Evolutionary conservation across 2,888 invertebrate species (phyloP).

Genomic region (Acanthoscelides obtectus): DNA sequence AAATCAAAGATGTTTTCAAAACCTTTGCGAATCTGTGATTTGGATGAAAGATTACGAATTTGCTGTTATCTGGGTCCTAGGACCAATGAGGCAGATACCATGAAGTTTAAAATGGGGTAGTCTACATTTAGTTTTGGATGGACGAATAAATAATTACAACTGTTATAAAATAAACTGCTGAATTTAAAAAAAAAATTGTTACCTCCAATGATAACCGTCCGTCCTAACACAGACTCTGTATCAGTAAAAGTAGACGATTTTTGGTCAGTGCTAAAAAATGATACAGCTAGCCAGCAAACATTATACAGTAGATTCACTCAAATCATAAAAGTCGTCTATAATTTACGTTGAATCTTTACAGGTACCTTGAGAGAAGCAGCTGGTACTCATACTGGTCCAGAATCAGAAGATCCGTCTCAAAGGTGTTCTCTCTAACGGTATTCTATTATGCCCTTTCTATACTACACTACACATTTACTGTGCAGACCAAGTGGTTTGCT

Average conservation of each 20-base stretch:
- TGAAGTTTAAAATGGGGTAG: no score
- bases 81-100: no score
- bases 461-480: conserved; percentile 27
- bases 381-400: conserved; percentile 14
- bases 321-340: background rate
- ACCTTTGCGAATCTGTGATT: no score
- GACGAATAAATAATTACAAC: no score
- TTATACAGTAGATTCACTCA: no score
- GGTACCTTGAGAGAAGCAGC: background rate
- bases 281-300: background rate
- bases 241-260: background rate
- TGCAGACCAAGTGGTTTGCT: conserved; percentile 32
- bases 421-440: conserved; percentile 21
- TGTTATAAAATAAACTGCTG: no score
- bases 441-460: conserved; percentile 25
- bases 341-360: background rate
- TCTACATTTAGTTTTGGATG: no score
- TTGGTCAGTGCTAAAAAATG: background rate
- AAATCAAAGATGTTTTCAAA: no score
- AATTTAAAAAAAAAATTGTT: no score
- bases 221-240: background rate
- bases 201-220: background rate
- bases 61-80: no score
- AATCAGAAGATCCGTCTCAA: conserved; percentile 12
- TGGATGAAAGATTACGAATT: no score